Percentiles rank a stretch among this genome's conserved stretches.
phyloP scores from a whole-genome alignment of 2,797 vertebrate species.

The Bradypodion ventrale region DNA sequence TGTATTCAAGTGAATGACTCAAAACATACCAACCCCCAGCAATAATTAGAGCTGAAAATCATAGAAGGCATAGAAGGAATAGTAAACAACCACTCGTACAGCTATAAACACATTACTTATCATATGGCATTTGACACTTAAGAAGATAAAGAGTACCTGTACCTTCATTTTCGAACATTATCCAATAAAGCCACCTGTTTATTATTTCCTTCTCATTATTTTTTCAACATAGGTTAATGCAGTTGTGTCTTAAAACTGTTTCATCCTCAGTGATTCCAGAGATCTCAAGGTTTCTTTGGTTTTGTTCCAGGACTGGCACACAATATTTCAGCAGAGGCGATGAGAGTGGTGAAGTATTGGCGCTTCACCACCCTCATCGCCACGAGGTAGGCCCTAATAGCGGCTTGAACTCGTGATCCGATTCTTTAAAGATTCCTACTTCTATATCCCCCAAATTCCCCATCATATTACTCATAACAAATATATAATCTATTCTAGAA shows the following conservation, averaged over 20 bases:
- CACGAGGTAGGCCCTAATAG: no score
- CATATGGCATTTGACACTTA: neutral
- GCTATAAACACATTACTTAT: conserved; percentile 1
- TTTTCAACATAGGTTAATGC: conserved; percentile 16
- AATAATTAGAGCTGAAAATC: conserved; percentile 50
- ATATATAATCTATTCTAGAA: no score
- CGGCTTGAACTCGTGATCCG: no score
- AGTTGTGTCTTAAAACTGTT: neutral
- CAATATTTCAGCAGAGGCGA: no score
- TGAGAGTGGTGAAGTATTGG: no score
- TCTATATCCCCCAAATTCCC: no score
- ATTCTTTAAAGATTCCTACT: no score
- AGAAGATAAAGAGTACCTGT: neutral
- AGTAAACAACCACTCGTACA: conserved; percentile 19
- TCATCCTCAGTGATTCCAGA: neutral
- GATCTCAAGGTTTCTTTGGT: no score
- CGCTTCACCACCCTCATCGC: no score
- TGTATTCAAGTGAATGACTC: neutral
- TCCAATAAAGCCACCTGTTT: neutral
- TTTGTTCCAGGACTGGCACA: no score
- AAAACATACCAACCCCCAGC: conserved; percentile 26
- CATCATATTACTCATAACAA: no score
- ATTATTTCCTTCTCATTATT: neutral
- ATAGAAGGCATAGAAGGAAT: conserved; percentile 21
- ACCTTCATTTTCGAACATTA: neutral